phyloP scores from a whole-genome alignment of 2,888 invertebrate species.

The Cephus runcator region DNA sequence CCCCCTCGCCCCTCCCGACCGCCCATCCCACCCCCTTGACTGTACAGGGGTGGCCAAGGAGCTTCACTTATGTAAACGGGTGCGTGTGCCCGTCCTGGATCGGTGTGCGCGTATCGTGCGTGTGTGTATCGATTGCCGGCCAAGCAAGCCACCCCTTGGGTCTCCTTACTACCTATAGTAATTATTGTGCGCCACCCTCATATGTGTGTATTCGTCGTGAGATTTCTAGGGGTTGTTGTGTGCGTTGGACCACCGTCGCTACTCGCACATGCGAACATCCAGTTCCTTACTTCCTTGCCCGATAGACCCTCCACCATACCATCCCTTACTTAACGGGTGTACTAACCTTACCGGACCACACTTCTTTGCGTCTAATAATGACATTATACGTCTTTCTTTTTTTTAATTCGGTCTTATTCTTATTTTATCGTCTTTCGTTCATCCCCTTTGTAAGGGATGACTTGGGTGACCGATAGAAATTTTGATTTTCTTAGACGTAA shows the following conservation, averaged over 20 bases:
- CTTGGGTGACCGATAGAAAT: not conserved
- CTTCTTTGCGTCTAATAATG: not conserved
- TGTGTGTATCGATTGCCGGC: slow-evolving; percentile 63
- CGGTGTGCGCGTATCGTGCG: slow-evolving; percentile 46
- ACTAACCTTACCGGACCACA: slow-evolving; percentile 27
- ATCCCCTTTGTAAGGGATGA: not conserved
- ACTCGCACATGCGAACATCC: slow-evolving; percentile 15
- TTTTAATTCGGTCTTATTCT: not conserved
- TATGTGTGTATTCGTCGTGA: slow-evolving; percentile 61
- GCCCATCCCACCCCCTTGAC: slow-evolving; percentile 7
- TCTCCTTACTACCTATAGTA: slow-evolving; percentile 50
- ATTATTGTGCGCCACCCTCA: slow-evolving; percentile 57
- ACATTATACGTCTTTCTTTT: not conserved
- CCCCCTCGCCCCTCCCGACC: not conserved
- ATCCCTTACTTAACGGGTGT: slow-evolving; percentile 59
- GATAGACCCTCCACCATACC: slow-evolving; percentile 44
- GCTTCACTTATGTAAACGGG: slow-evolving; percentile 62
- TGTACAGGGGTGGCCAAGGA: slow-evolving; percentile 53
- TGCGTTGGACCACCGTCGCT: slow-evolving; percentile 3
- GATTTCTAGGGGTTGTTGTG: slow-evolving; percentile 43
- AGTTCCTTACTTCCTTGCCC: slow-evolving; percentile 58
- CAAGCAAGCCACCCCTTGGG: slow-evolving; percentile 47
- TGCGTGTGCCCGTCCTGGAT: slow-evolving; percentile 40
- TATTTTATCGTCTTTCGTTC: not conserved
- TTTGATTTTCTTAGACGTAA: not conserved